Conservation (phyloP, 1,140 invertebrate species). For the Diorhabda sublineata region DNA sequence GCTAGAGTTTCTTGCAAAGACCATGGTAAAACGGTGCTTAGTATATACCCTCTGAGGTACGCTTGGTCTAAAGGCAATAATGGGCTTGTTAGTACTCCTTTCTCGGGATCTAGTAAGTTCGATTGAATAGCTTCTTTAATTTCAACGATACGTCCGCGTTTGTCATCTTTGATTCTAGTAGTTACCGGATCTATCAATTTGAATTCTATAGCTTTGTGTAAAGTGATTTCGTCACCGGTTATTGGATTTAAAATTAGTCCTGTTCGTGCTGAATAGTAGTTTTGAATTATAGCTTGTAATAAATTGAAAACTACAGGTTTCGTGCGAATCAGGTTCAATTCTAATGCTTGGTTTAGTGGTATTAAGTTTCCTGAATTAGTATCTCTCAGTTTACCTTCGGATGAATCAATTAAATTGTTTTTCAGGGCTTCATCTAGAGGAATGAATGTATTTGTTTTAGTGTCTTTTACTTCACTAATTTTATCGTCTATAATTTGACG, state of each 20-base stretch:
- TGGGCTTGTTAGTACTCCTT: constrained; percentile 65
- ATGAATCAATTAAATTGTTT: constrained; percentile 63
- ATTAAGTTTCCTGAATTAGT: constrained; percentile 63
- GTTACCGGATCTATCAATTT: constrained; percentile 68
- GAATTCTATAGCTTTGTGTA: constrained; percentile 67
- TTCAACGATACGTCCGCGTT: constrained; percentile 61
- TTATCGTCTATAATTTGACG: constrained; percentile 76
- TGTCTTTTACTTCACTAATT: constrained; percentile 78
- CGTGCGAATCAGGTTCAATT: constrained; percentile 65
- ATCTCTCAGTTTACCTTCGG: constrained; percentile 63
- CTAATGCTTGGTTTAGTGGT: constrained; percentile 65
- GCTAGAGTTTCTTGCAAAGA: constrained; percentile 82
- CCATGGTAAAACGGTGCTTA: constrained; percentile 71
- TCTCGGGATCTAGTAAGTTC: constrained; percentile 66
- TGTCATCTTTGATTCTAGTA: constrained; percentile 70
- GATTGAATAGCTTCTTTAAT: constrained; percentile 65
- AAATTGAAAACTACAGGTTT: constrained; percentile 65
- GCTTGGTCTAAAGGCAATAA: constrained; percentile 70
- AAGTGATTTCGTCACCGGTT: constrained; percentile 66
- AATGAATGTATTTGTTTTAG: constrained; percentile 62
- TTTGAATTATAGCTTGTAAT: constrained; percentile 71
- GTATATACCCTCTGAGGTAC: constrained; percentile 70
- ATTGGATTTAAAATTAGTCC: constrained; percentile 78
- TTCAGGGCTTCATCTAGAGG: constrained; percentile 66
- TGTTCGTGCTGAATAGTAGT: constrained; percentile 71